These are phyloP conservation scores for Neotoma lepida DNA, from an alignment of 2,113 vertebrate species.

Conservation along the genomic window DNA sequence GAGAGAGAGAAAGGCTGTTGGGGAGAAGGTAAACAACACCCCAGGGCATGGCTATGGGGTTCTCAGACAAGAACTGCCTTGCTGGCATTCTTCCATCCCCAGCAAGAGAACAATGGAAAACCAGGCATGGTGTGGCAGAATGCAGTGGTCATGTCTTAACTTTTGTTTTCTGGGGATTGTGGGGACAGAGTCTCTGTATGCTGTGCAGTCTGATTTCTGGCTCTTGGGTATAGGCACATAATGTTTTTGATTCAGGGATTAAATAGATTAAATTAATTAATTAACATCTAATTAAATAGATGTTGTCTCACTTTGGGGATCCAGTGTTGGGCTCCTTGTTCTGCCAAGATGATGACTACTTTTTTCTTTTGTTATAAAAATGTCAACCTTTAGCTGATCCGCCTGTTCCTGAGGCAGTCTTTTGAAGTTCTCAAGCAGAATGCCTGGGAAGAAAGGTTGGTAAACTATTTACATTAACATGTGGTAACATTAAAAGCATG, in stretches of 20 bases:
- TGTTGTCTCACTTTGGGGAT: background rate
- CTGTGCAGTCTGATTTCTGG: background rate
- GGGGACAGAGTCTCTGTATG: background rate
- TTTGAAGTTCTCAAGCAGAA: conserved; percentile 91
- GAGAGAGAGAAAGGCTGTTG: background rate
- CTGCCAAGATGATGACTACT: background rate
- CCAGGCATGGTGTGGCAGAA: too few relatives aligned
- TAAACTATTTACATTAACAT: background rate
- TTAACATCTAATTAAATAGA: too few relatives aligned
- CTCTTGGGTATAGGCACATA: background rate
- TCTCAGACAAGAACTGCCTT: background rate
- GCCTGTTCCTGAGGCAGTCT: conserved; percentile 90
- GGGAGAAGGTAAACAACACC: background rate
- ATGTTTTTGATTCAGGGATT: background rate
- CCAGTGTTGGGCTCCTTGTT: background rate
- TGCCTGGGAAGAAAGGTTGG: conserved; percentile 91
- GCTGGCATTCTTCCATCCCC: background rate
- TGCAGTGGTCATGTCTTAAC: background rate
- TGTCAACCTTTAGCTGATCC: conserved; percentile 87
- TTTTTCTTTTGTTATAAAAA: background rate
- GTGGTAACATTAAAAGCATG: background rate
- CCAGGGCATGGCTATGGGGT: too few relatives aligned
- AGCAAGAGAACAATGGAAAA: background rate
- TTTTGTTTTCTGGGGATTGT: background rate
- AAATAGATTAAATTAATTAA: too few relatives aligned